Conservation (phyloP, 2,888 invertebrate genomes). For the Limnephilus lunatus region DNA sequence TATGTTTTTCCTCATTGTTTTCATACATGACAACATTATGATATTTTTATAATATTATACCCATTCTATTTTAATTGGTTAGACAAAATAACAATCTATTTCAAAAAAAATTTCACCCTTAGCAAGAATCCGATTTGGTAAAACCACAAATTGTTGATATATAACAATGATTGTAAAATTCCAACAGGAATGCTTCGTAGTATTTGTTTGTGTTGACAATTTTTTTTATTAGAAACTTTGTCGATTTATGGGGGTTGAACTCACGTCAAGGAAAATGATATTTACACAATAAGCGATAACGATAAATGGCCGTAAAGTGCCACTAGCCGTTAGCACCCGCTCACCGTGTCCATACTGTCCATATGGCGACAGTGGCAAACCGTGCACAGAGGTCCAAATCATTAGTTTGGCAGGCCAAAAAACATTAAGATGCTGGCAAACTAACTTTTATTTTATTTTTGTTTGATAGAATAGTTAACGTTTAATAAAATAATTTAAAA, state of each 20-base stretch:
- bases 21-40: too few species aligned
- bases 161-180: background rate
- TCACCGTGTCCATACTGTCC: background rate
- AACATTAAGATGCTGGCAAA: too few species aligned
- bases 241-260: background rate
- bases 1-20: too few species aligned
- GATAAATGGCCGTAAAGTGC: background rate
- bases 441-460: too few species aligned
- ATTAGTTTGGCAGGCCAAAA: background rate
- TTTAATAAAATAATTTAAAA: too few species aligned
- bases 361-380: background rate
- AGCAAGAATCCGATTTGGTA: background rate
- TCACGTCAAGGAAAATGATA: background rate
- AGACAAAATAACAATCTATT: background rate
- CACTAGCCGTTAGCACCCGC: slow-evolving; percentile 16
- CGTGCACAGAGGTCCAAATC: background rate
- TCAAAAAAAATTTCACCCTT: background rate
- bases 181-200: background rate
- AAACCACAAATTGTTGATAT: background rate
- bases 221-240: background rate
- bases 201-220: background rate
- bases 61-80: background rate
- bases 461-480: too few species aligned
- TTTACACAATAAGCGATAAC: slow-evolving; percentile 21
- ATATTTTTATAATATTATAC: too few species aligned